Evolutionary conservation across 2,113 vertebrate species (phyloP).

Genomic region (Climacteris rufus): DNA sequence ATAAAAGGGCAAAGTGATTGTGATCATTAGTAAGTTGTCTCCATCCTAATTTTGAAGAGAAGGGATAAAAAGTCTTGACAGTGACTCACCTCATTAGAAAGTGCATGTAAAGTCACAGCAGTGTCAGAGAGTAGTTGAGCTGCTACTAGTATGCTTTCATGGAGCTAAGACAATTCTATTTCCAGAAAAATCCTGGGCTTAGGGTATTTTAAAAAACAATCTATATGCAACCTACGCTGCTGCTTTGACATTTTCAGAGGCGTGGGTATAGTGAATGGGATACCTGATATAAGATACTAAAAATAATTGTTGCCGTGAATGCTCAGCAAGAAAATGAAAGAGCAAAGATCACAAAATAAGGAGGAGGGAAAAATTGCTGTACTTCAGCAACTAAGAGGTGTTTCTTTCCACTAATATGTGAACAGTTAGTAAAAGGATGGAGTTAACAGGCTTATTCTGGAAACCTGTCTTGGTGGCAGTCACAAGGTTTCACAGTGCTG

Average conservation of each 20-base stretch:
- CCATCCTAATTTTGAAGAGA: background rate
- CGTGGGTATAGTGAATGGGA: background rate
- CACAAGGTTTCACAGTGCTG: background rate
- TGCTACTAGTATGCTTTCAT: background rate
- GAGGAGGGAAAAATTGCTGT: background rate
- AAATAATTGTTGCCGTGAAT: background rate
- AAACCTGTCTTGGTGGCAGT: background rate
- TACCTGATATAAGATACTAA: background rate
- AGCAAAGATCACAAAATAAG: background rate
- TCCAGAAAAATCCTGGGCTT: background rate
- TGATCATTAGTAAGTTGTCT: background rate
- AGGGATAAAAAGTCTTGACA: background rate
- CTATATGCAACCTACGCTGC: background rate
- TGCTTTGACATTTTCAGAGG: background rate
- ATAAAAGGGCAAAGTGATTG: background rate
- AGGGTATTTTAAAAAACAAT: background rate
- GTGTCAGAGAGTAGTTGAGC: background rate
- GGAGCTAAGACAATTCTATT: background rate
- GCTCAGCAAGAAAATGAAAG: background rate
- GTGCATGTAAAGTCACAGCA: background rate
- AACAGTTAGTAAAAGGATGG: background rate
- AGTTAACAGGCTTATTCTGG: background rate
- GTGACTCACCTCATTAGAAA: background rate
- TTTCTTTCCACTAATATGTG: background rate
- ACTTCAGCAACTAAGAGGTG: background rate